phyloP scores from a whole-genome alignment of 2,113 vertebrate species.

The Otis tarda region DNA sequence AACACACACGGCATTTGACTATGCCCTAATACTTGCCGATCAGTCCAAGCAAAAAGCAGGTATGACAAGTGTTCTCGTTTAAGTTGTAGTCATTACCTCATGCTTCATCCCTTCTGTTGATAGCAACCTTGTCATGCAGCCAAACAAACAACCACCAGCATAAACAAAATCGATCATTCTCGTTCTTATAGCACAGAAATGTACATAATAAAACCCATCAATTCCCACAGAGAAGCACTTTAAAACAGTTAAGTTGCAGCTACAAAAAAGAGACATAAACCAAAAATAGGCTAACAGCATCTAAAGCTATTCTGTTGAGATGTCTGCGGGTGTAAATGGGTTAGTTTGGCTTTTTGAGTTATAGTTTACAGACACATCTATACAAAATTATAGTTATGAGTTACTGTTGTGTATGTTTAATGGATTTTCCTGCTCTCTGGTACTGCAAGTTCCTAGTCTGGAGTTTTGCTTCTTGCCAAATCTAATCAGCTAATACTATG shows the following conservation, averaged over 20 bases:
- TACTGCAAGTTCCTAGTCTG: slow-evolving; percentile 37
- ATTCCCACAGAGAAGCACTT: slow-evolving; percentile 53
- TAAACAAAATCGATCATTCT: slow-evolving; percentile 60
- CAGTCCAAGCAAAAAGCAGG: slow-evolving; percentile 53
- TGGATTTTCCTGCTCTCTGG: slow-evolving; percentile 18
- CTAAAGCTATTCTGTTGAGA: slow-evolving; percentile 47
- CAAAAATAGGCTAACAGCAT: slow-evolving; percentile 46
- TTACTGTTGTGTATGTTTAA: slow-evolving; percentile 42
- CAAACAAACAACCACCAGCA: slow-evolving; percentile 66
- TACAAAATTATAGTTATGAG: slow-evolving; percentile 45
- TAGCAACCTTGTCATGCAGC: slow-evolving; percentile 71
- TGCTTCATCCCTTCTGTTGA: slow-evolving; percentile 56
- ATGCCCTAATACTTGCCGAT: slow-evolving; percentile 3
- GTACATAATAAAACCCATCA: slow-evolving; percentile 61
- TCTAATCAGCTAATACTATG: slow-evolving; percentile 12
- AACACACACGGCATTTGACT: slow-evolving; percentile 36
- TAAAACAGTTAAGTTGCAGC: slow-evolving; percentile 29
- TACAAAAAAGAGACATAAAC: slow-evolving; percentile 16
- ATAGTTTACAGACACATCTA: slow-evolving; percentile 52
- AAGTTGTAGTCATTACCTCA: slow-evolving; percentile 68
- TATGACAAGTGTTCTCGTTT: slow-evolving; percentile 43
- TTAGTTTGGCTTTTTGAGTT: slow-evolving; percentile 60
- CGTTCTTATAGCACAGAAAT: slow-evolving; percentile 48
- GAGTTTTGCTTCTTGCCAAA: slow-evolving; percentile 7
- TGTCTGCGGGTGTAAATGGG: slow-evolving; percentile 41